Evolutionary conservation across 1,140 invertebrate genomes (phyloP), one percentile per base, ranked within the genome.

Genomic region (Mercenaria mercenaria): DNA sequence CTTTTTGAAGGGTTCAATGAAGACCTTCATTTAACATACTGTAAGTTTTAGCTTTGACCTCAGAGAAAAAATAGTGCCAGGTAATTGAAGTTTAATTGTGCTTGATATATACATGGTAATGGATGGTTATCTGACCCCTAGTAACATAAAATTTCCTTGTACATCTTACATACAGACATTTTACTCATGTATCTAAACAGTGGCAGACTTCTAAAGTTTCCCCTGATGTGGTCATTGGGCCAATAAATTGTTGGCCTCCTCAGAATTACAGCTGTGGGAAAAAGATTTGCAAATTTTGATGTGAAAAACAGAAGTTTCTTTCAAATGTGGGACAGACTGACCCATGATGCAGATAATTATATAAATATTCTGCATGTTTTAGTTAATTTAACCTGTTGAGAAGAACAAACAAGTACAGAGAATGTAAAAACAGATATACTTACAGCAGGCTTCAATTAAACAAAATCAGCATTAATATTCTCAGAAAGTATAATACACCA

Each of bases 11-110:
- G n/a, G n/a, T n/a, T n/a, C n/a, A n/a, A n/a, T n/a, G n/a, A n/a
- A n/a, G n/a, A n/a, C n/a, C n/a, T n/a, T n/a, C 43, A 47, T 8
- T 47, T 47, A 6, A 47, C 43, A 47, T 47, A 47, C 43, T 8
- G 6, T 8, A 8, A 47, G 15, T 47, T 47, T 15, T 8, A 47
- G 43, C 43, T 64, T 64, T 64, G 59, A 64, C 59, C 59, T 64
- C 4, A 64, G 59, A 29, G n/a, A 26, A 47, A 47, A 15, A 15
- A 8, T 4, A 29, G 59, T 72, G 67, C 4, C 32, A 72, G 34
- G 34, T 72, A 39, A 72, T 72, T 72, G 67, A 72, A 72, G 29
- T 72, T 37, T 72, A 72, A 72, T 72, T 39, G 34, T 39, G 67
- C 67, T 72, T 72, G 67, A 72, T 72, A 72, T 72, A 39, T 72